Evolutionary conservation across 1,140 invertebrate species (phyloP).

Genomic region (Macrocentrus cingulum): DNA sequence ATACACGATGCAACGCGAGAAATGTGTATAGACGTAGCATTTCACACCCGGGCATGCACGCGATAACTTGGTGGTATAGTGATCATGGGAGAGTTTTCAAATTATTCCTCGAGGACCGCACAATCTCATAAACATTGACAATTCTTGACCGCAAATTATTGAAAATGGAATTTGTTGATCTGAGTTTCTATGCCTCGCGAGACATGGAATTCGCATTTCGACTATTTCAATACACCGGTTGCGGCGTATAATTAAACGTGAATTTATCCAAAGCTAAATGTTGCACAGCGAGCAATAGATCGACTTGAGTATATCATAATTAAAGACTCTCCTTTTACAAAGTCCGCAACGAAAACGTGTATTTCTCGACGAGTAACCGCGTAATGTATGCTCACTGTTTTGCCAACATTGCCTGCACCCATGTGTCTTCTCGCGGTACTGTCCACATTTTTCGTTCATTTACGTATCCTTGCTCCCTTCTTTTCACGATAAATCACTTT

Average conservation of each 20-base stretch:
- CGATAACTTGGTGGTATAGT: conserved; percentile 26
- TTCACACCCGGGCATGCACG: conserved; percentile 25
- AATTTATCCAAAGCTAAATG: too few species aligned
- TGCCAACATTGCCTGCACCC: conserved; percentile 10
- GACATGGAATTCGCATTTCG: too few species aligned
- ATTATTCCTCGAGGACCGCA: conserved; percentile 46
- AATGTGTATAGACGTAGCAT: not conserved
- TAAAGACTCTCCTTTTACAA: conserved; percentile 15
- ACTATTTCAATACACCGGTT: too few species aligned
- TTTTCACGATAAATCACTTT: conserved; percentile 28
- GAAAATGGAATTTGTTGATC: conserved; percentile 43
- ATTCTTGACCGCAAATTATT: conserved; percentile 49
- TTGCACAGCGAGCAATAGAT: conserved; percentile 5
- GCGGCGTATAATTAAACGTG: too few species aligned
- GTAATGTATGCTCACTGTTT: conserved; percentile 31
- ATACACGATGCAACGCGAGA: too few species aligned
- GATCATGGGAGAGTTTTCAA: conserved; percentile 36
- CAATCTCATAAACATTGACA: conserved; percentile 54
- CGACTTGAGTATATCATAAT: conserved; percentile 27
- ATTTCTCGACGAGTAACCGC: conserved; percentile 26
- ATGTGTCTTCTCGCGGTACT: conserved; percentile 26
- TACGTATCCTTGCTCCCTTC: conserved; percentile 17
- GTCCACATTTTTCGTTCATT: conserved; percentile 27
- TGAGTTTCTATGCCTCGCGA: too few species aligned
- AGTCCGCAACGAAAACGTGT: conserved; percentile 19